Percentiles rank a stretch among this genome's conserved stretches.
Evolutionary conservation across 2,113 vertebrate species (phyloP).

Genomic region (Prochilodus magdalenae): DNA sequence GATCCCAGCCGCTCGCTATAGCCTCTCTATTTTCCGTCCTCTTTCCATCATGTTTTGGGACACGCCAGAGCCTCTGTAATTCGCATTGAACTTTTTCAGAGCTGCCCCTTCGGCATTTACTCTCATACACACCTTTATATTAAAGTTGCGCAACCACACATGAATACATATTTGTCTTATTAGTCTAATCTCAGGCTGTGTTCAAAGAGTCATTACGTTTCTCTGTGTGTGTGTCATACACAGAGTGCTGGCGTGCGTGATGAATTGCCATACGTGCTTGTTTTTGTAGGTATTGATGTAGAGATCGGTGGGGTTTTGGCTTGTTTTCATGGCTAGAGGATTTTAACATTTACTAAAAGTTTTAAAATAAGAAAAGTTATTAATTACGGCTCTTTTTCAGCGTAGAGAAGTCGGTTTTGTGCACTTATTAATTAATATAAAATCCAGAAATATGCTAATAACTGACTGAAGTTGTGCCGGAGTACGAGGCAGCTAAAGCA

Average conservation of each 20-base stretch:
- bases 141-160: not conserved
- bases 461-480: not conserved
- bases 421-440: not conserved
- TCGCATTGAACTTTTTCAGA: not conserved
- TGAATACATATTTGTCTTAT: not conserved
- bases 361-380: no score
- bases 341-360: no score
- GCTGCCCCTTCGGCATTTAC: not conserved
- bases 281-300: not conserved
- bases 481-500: not conserved
- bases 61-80: slow-evolving; percentile 4
- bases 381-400: no score
- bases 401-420: not conserved
- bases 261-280: not conserved
- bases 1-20: slow-evolving; percentile 5
- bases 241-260: not conserved
- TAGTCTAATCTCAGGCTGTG: not conserved
- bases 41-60: slow-evolving; percentile 19
- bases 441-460: not conserved
- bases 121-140: not conserved
- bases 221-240: slow-evolving; percentile 45
- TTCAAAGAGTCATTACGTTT: slow-evolving; percentile 15
- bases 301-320: not conserved
- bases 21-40: not conserved
- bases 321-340: not conserved